A percentile compares a stretch with the other conserved stretches of the same genome.
phyloP scores from a whole-genome alignment of 2,797 vertebrate species.

The Sandelia bainsii region DNA sequence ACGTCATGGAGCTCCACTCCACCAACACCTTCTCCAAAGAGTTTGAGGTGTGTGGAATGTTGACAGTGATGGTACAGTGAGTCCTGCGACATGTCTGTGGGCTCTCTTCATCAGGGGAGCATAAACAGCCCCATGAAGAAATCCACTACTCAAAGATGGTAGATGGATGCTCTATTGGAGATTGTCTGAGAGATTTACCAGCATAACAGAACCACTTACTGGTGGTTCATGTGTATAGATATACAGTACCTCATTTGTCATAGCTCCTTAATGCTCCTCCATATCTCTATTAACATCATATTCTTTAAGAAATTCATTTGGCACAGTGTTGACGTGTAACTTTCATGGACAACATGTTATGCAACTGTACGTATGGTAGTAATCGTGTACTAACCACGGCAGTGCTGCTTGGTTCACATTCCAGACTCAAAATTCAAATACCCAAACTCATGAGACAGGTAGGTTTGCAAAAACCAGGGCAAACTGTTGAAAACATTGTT shows the following conservation, averaged over 20 bases:
- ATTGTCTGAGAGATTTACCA: neutral
- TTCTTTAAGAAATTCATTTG: constrained; percentile 19
- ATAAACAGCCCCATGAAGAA: neutral
- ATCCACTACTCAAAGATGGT: neutral
- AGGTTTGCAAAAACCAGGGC: neutral
- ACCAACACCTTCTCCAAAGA: constrained; percentile 94
- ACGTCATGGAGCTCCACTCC: constrained; percentile 93
- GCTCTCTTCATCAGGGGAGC: neutral
- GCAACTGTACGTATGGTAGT: neutral
- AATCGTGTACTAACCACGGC: constrained; percentile 5
- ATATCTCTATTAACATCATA: constrained; percentile 72
- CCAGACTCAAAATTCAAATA: neutral
- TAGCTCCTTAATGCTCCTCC: constrained; percentile 66
- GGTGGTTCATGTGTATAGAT: constrained; percentile 8
- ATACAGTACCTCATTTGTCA: constrained; percentile 45
- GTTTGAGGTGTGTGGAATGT: constrained; percentile 90
- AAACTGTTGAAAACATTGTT: neutral
- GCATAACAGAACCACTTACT: neutral
- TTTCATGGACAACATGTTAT: constrained; percentile 4
- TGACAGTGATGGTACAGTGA: neutral
- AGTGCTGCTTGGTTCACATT: constrained; percentile 3
- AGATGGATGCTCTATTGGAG: neutral
- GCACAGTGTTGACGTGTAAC: constrained; percentile 5
- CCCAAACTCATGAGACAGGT: neutral
- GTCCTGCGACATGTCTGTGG: neutral